These are phyloP conservation scores for Galerucella calmariensis DNA, from an alignment of 2,888 invertebrate genomes.

Conservation along the genomic window DNA sequence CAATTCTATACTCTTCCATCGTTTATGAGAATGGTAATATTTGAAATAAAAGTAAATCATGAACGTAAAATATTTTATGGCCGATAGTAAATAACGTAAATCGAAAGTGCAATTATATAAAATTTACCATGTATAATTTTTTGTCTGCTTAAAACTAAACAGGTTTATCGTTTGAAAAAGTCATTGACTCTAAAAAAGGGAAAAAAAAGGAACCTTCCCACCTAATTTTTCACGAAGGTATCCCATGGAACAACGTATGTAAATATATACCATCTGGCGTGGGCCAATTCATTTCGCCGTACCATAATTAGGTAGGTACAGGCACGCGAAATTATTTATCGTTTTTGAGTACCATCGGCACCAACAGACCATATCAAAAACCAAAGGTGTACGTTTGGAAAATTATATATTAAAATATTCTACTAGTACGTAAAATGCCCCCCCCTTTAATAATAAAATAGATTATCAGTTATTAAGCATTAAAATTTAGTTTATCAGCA, in stretches of 20 bases:
- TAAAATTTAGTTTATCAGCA: too few relatives aligned
- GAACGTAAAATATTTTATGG: neutral
- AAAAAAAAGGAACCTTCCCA: neutral
- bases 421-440: too few relatives aligned
- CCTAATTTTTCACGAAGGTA: neutral
- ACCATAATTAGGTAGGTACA: conserved; percentile 3
- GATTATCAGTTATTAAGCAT: too few relatives aligned
- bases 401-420: too few relatives aligned
- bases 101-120: too few relatives aligned
- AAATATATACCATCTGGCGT: neutral
- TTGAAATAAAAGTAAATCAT: neutral
- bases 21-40: neutral
- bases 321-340: conserved; percentile 1
- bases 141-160: neutral
- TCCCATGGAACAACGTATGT: neutral
- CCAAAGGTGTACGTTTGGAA: too few relatives aligned
- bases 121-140: neutral
- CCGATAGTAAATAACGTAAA: neutral
- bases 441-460: too few relatives aligned
- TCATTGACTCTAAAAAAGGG: neutral
- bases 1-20: neutral
- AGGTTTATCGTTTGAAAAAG: conserved; percentile 5
- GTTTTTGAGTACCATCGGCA: neutral
- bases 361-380: neutral
- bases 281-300: conserved; percentile 1